A percentile compares a stretch with the other conserved stretches of the same genome.
Evolutionary conservation across 2,888 invertebrate genomes (phyloP).

Genomic region (Physocephala rufipes): DNA sequence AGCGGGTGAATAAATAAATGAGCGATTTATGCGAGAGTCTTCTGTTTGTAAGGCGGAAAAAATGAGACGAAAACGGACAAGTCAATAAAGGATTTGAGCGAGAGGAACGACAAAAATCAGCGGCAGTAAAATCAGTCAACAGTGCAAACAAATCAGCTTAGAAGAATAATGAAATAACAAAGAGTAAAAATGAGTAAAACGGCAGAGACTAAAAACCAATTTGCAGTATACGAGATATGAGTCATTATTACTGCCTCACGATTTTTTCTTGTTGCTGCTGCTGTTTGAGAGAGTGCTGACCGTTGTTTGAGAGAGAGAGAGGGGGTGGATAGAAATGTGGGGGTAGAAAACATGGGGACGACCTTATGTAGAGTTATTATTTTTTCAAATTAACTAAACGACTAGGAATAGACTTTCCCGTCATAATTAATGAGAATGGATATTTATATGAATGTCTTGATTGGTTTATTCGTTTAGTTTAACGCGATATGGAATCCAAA

Average conservation of each 20-base stretch:
- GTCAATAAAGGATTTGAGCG: not conserved
- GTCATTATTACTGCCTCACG: too few relatives aligned
- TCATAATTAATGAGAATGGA: too few relatives aligned
- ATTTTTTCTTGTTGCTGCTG: not conserved
- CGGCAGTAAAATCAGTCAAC: slow-evolving; percentile 23
- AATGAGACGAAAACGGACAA: not conserved
- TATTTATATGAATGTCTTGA: too few relatives aligned
- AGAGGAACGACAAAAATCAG: not conserved
- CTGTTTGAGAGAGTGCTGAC: not conserved
- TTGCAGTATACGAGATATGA: not conserved
- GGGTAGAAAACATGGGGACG: too few relatives aligned
- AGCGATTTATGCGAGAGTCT: not conserved
- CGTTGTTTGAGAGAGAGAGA: too few relatives aligned
- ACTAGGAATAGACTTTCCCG: too few relatives aligned
- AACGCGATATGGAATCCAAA: too few relatives aligned
- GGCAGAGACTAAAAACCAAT: not conserved
- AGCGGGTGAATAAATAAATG: too few relatives aligned
- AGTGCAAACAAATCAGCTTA: slow-evolving; percentile 11
- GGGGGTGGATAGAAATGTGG: too few relatives aligned
- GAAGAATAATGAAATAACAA: not conserved
- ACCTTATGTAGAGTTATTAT: too few relatives aligned
- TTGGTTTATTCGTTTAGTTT: too few relatives aligned
- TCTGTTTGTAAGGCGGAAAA: slow-evolving; percentile 16
- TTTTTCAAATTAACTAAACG: too few relatives aligned
- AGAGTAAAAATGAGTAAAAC: slow-evolving; percentile 6